Evolutionary conservation across 2,113 vertebrate genomes (phyloP).

Genomic region (Nipponia nippon): DNA sequence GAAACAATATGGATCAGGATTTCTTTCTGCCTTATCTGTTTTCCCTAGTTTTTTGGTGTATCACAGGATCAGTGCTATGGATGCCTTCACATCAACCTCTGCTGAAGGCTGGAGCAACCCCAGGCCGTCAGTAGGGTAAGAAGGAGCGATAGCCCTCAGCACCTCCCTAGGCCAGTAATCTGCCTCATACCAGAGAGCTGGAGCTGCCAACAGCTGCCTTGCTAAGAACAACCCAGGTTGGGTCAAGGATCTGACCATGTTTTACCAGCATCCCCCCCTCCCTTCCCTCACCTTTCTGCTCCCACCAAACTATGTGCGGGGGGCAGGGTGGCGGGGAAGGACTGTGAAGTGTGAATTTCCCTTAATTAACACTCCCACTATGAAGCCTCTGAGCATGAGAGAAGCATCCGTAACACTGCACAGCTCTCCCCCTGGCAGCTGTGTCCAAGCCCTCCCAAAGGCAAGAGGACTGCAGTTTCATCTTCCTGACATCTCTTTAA

Average conservation of each 20-base stretch:
- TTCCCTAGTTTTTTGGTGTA: background rate
- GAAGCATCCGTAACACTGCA: background rate
- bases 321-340: background rate
- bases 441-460: background rate
- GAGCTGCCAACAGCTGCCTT: background rate
- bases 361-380: background rate
- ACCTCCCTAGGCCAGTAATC: background rate
- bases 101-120: background rate
- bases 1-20: background rate
- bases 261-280: background rate
- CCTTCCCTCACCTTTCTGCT: background rate
- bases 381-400: background rate
- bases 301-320: too few species aligned
- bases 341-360: background rate
- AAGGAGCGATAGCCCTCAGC: background rate
- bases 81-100: background rate
- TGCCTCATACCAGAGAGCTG: background rate
- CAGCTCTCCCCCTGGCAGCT: background rate
- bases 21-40: background rate
- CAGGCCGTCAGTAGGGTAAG: background rate
- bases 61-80: background rate
- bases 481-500: background rate
- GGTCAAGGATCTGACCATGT: background rate
- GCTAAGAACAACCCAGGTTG: background rate
- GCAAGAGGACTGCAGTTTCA: background rate